phyloP scores from a whole-genome alignment of 2,888 invertebrate species.

The Phoenoteleia sp. region DNA sequence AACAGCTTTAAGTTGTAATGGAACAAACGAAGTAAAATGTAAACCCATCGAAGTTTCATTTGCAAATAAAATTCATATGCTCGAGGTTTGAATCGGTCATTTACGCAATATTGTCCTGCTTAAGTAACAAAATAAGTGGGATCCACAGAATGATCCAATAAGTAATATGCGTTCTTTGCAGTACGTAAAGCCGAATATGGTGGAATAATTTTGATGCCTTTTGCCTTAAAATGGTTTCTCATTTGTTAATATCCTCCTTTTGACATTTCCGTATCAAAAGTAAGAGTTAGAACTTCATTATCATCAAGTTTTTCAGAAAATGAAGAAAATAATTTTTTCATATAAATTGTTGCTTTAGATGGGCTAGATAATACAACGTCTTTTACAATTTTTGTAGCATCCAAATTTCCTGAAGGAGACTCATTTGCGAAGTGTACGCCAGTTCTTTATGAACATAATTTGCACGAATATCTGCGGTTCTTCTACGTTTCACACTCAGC shows the following conservation, averaged over 20 bases:
- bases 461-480: not conserved
- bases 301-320: not conserved
- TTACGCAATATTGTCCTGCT: not conserved
- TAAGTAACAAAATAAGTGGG: conserved; percentile 14
- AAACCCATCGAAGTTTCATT: conserved; percentile 25
- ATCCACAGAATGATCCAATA: conserved; percentile 52
- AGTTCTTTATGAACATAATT: not conserved
- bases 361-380: conserved; percentile 13
- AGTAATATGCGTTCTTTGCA: conserved; percentile 58
- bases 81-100: not conserved
- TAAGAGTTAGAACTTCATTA: conserved; percentile 2
- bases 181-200: not conserved
- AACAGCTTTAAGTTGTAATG: conserved; percentile 15
- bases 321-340: not conserved
- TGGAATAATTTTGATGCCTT: too few relatives aligned
- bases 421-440: not conserved
- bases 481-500: conserved; percentile 18
- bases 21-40: not conserved
- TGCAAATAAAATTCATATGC: not conserved
- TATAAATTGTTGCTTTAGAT: conserved; percentile 15
- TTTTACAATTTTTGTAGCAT: conserved; percentile 41
- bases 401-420: not conserved
- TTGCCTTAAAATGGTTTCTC: not conserved
- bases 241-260: conserved; percentile 37
- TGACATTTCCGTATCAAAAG: not conserved